A percentile compares a stretch with the other conserved stretches of the same genome.
Evolutionary conservation across 2,797 vertebrate species (phyloP).

Genomic region (Hirundo rustica): DNA sequence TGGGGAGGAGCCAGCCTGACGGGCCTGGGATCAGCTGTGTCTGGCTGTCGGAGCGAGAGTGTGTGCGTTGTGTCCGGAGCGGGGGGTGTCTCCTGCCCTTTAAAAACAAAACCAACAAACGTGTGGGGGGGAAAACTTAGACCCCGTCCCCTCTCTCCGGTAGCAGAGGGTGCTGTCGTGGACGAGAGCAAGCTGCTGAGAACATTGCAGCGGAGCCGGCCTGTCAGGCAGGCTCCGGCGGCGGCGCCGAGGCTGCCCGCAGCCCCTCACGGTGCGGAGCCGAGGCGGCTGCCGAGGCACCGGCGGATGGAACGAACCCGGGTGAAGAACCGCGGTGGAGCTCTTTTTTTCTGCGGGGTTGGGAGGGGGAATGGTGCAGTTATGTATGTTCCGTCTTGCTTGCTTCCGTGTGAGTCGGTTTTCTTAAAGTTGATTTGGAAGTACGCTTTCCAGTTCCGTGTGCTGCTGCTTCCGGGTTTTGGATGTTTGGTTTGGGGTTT

Average conservation of each 20-base stretch:
- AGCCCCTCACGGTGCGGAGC: background rate
- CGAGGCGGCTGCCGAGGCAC: background rate
- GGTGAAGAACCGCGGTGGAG: background rate
- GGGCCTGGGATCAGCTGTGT: background rate
- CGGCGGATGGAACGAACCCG: background rate
- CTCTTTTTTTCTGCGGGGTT: no score
- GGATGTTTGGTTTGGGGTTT: background rate
- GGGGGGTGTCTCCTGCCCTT: background rate
- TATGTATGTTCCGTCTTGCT: background rate
- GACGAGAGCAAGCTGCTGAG: background rate
- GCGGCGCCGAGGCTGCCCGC: background rate
- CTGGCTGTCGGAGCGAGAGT: background rate
- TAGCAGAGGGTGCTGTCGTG: no score
- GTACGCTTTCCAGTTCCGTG: rapidly evolving
- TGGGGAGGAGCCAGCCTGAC: background rate
- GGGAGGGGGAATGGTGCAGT: background rate
- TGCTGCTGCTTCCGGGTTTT: background rate
- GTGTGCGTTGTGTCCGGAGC: rapidly evolving
- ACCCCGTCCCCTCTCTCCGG: rapidly evolving
- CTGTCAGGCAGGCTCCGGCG: background rate
- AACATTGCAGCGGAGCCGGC: slow-evolving; percentile 4
- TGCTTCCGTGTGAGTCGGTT: background rate
- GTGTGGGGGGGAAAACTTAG: rapidly evolving
- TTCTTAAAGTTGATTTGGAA: background rate
- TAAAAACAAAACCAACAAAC: background rate